Percentiles rank a stretch among this genome's conserved stretches.
phyloP scores from a whole-genome alignment of 2,888 invertebrate species.

The Pyrrhia umbra region DNA sequence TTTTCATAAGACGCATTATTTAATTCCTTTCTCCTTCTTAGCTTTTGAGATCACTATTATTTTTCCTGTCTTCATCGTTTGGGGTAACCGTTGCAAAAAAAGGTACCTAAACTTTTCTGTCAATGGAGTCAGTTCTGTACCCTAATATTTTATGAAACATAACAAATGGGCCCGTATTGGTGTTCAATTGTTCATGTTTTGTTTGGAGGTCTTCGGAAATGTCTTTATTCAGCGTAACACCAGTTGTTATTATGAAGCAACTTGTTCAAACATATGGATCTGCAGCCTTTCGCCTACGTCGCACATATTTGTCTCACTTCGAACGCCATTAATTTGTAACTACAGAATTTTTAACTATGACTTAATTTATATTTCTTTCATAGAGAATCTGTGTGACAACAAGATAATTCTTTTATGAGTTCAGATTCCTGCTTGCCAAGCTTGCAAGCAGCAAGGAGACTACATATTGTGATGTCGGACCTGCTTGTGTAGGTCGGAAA shows the following conservation, averaged over 20 bases:
- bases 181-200: constrained; percentile 50
- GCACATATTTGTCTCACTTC: constrained; percentile 39
- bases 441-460: too few relatives aligned
- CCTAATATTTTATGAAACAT: constrained; percentile 23
- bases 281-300: constrained; percentile 54
- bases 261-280: constrained; percentile 68
- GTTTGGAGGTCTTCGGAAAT: constrained; percentile 37
- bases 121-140: constrained; percentile 23
- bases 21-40: not conserved
- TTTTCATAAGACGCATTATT: too few relatives aligned
- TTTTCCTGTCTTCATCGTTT: not conserved
- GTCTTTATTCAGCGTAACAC: constrained; percentile 28
- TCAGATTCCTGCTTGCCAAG: constrained; percentile 17
- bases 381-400: not conserved
- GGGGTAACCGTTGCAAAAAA: not conserved
- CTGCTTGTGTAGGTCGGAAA: too few relatives aligned
- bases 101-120: constrained; percentile 4
- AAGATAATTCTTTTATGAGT: constrained; percentile 33
- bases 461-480: too few relatives aligned
- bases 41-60: not conserved
- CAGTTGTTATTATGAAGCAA: constrained; percentile 64
- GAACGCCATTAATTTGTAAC: constrained; percentile 39
- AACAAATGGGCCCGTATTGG: constrained; percentile 14
- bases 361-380: constrained; percentile 6
- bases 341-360: constrained; percentile 14